These are phyloP conservation scores for Chaetoderma sp. DNA, from an alignment of 2,888 invertebrate species.

Conservation along the genomic window DNA sequence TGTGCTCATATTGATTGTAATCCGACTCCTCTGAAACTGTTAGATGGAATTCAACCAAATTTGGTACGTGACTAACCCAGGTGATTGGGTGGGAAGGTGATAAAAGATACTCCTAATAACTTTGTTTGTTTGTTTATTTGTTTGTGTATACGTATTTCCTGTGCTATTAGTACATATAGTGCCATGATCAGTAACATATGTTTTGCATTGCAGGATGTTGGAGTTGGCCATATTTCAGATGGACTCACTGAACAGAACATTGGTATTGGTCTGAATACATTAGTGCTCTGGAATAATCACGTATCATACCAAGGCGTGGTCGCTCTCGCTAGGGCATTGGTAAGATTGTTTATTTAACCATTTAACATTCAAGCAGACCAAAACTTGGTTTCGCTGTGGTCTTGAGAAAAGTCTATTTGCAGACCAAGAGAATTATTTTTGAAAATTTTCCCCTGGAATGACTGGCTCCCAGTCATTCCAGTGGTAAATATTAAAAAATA, in stretches of 20 bases:
- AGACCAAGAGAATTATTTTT: no score
- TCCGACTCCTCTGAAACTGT: no score
- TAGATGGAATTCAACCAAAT: no score
- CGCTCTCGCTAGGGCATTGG: constrained; percentile 77
- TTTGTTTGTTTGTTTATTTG: background rate
- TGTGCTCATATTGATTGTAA: no score
- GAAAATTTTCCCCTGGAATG: no score
- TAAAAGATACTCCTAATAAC: background rate
- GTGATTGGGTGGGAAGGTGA: background rate
- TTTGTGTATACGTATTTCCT: background rate
- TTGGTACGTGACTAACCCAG: background rate
- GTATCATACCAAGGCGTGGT: constrained; percentile 81
- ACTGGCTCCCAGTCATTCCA: no score
- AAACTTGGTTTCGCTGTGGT: no score
- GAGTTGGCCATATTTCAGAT: constrained; percentile 80
- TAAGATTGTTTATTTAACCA: constrained; percentile 63
- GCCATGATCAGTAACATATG: no score
- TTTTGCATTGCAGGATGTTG: constrained; percentile 75
- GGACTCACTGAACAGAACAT: constrained; percentile 80
- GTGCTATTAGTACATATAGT: no score
- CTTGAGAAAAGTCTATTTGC: no score
- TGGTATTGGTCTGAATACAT: constrained; percentile 71
- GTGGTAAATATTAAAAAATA: no score
- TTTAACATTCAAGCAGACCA: no score
- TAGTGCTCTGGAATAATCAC: constrained; percentile 89